Conservation (phyloP, 2,888 invertebrate species). For the Latrodectus elegans region DNA sequence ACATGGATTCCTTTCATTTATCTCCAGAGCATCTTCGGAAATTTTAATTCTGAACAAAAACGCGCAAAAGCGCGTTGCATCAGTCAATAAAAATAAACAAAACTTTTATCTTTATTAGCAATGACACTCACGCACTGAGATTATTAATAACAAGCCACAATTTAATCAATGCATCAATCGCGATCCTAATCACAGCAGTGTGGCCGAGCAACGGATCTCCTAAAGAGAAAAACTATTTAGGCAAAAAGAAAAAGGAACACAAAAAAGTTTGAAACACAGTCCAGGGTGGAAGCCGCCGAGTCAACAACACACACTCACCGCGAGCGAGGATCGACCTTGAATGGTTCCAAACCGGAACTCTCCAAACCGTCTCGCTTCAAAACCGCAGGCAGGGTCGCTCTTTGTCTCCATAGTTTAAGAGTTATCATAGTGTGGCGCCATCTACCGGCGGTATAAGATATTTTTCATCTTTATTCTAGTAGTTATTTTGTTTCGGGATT, state of each 20-base stretch:
- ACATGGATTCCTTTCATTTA: conserved; percentile 40
- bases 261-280: conserved; percentile 4
- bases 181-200: neutral
- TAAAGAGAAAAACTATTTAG: conserved; percentile 25
- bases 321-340: conserved; percentile 63
- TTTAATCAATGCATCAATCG: neutral
- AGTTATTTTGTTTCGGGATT: conserved; percentile 50
- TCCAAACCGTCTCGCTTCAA: conserved; percentile 54
- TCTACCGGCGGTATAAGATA: conserved; percentile 33
- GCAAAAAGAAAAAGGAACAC: conserved; percentile 12
- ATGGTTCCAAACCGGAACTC: conserved; percentile 69
- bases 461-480: neutral
- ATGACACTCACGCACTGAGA: neutral
- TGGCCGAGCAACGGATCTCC: neutral
- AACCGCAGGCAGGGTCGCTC: conserved; percentile 59
- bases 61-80: neutral
- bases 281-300: neutral
- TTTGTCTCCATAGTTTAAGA: conserved; percentile 30
- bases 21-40: neutral
- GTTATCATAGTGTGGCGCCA: conserved; percentile 42
- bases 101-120: neutral
- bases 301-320: conserved; percentile 24
- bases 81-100: neutral
- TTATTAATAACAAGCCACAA: neutral
- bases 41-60: neutral